Base-by-base conservation (phyloP, 2,888 invertebrate species). In the Carpatolechia fugitivella region DNA sequence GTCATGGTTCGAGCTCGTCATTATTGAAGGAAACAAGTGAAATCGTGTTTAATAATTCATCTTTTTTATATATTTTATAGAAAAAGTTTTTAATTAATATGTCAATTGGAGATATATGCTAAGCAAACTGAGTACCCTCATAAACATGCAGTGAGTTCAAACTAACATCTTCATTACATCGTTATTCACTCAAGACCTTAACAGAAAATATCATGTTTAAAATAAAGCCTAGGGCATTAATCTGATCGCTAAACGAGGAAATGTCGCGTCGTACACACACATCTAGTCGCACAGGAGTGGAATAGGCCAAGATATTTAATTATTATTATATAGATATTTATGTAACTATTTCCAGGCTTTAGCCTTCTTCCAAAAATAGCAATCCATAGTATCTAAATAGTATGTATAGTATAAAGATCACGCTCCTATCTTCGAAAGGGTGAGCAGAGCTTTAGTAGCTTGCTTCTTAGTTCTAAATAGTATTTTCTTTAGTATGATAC, bases 181-280 rank as follows among this genome's bases (percentile, higher is more conserved):
- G 30, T 51, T 38, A 38, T 24, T 58, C 54, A 58, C 52, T 56
- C 58, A 56, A 50, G 48, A 46, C 51, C 44, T 44, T 24, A 24
- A 29, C 44, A 13, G 44, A 44, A 44, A 44, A 44, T 29, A 29
- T 29, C 44, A 44, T 24, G 29, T 24, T 29, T 44, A 24, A 44
- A 44, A 29, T 44, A 44, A 44, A 29, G 13, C 29, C 29, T 13
- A 44, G 44, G 29, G 29, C 44, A 29, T 44, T 44, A 44, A 44
- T 29, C 44, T 29, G 44, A 44, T 44, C 29, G 44, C 44, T 44
- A 44, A 29, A 44, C 20, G 44, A 44, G 44, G 44, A 44, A 44
- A 44, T 44, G 44, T 29, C 44, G 20, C 11, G 44, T 44, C 44
- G 29, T 5, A 29, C 44, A 29, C 44, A 44, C 29, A 44, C 29